Conservation (phyloP, 1,140 invertebrate genomes). For the Telenomus remus region DNA sequence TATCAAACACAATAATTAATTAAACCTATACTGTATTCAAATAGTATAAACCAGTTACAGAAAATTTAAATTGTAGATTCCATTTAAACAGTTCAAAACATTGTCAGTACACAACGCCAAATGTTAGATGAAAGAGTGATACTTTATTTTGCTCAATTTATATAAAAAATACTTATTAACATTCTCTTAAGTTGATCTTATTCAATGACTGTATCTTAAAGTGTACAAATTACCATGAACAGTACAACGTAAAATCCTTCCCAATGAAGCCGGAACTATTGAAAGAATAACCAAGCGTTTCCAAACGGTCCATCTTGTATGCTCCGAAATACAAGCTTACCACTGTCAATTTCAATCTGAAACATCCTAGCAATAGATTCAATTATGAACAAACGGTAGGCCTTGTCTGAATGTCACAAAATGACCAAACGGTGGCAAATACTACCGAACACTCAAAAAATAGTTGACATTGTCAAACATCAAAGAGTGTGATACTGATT, state of each 20-base stretch:
- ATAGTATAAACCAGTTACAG: too few relatives aligned
- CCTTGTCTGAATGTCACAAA: conserved; percentile 24
- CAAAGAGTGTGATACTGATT: too few relatives aligned
- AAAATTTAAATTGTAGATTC: too few relatives aligned
- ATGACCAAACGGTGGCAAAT: neutral
- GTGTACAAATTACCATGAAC: conserved; percentile 48
- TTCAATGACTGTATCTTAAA: conserved; percentile 47
- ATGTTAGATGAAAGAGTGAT: too few relatives aligned
- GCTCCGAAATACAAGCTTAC: conserved; percentile 8
- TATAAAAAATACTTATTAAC: conserved; percentile 16
- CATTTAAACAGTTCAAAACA: conserved; percentile 1
- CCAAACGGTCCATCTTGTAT: conserved; percentile 34
- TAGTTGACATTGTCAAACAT: too few relatives aligned
- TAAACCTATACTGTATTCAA: too few relatives aligned
- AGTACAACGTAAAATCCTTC: conserved; percentile 56
- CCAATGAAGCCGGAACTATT: conserved; percentile 30
- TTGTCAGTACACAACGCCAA: conserved; percentile 49
- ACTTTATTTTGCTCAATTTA: conserved; percentile 38
- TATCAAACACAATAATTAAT: too few relatives aligned
- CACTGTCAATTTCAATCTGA: conserved; percentile 44
- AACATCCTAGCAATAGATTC: conserved; percentile 38
- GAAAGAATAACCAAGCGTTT: conserved; percentile 34
- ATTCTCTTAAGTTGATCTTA: conserved; percentile 7
- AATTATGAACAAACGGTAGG: conserved; percentile 25
- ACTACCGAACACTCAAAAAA: neutral